Conservation (phyloP, 2,113 vertebrate species). For the Mohoua ochrocephala region DNA sequence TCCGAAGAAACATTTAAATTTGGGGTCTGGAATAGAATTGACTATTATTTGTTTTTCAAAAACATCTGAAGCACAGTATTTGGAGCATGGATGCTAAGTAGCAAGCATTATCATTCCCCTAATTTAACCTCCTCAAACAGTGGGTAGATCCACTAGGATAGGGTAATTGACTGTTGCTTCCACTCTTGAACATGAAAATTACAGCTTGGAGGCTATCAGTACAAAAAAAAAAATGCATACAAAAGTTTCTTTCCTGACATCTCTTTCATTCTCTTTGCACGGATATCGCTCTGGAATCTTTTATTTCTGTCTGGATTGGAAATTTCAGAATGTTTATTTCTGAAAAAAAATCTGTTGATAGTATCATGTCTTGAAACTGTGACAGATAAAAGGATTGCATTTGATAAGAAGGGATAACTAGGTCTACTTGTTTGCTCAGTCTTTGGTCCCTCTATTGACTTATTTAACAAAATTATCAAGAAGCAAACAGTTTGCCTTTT, state of each 20-base stretch:
- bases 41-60: not conserved
- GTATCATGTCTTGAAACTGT: not conserved
- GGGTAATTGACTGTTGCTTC: not conserved
- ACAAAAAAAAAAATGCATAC: not conserved
- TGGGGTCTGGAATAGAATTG: not conserved
- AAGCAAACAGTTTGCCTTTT: not conserved
- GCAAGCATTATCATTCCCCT: not conserved
- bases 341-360: not conserved
- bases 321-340: not conserved
- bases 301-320: not conserved
- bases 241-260: not conserved
- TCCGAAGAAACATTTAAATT: not conserved
- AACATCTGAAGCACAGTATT: not conserved
- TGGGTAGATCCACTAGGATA: not conserved
- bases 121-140: not conserved
- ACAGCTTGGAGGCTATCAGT: not conserved
- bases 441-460: not conserved
- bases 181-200: not conserved
- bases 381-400: not conserved
- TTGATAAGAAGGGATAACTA: not conserved
- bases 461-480: not conserved
- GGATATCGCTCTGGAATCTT: not conserved
- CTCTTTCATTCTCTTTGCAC: not conserved
- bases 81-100: not conserved
- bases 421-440: not conserved